These are phyloP conservation scores for Phoenicopterus ruber DNA, from an alignment of 2,113 vertebrate species.

Conservation along the genomic window DNA sequence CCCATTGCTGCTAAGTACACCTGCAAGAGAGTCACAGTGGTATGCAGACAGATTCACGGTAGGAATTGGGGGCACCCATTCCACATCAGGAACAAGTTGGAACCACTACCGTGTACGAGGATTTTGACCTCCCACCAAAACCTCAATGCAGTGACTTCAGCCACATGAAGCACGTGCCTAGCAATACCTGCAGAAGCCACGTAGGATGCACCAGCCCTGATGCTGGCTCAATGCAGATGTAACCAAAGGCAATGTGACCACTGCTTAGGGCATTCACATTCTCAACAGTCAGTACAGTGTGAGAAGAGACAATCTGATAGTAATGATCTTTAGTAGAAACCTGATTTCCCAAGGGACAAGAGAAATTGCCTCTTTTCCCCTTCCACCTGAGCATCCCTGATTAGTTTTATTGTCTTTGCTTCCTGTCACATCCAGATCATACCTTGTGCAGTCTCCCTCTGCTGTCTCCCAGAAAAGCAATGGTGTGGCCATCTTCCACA, in stretches of 20 bases:
- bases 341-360: neutral
- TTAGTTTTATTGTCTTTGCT: neutral
- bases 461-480: conserved; percentile 93
- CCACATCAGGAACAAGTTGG: neutral
- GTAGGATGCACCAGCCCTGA: neutral
- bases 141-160: neutral
- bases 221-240: neutral
- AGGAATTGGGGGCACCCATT: neutral
- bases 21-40: conserved; percentile 62
- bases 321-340: neutral
- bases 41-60: neutral
- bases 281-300: neutral
- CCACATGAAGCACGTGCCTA: neutral
- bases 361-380: neutral
- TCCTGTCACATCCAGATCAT: neutral
- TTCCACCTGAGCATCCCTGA: neutral
- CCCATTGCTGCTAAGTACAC: conserved; percentile 85
- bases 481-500: conserved; percentile 82
- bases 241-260: neutral
- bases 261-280: neutral
- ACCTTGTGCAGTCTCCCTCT: conserved; percentile 93
- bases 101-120: neutral
- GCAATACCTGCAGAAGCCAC: neutral
- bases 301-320: neutral
- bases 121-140: neutral